Evolutionary conservation across 2,888 invertebrate genomes (phyloP), one percentile per base, ranked within the genome.

Genomic region (Troides oblongomaculatus): DNA sequence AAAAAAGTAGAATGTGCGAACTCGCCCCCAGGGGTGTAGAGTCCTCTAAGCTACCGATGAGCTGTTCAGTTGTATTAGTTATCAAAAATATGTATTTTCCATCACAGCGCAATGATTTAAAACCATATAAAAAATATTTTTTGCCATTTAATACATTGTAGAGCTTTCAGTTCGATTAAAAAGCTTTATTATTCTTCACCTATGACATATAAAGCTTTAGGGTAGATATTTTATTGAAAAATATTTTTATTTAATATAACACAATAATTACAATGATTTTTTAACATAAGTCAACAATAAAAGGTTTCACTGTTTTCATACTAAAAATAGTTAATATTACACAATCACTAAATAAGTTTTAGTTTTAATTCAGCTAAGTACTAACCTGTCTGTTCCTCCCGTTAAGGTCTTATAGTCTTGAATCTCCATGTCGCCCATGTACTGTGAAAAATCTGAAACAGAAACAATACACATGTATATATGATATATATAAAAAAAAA

Each of bases 401-500:
- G 88, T 75, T 76, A 91, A 81, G 60, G 80, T 74, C 75, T 89
- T 90, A 79, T 83, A 92, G 75, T 91, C 91, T 79, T 89, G 86
- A 77, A 92, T 83, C 74, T 92, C 91, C 89, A 92, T 89, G 75
- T 92, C 92, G 69, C 86, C 91, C 79, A 91, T 89, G 75, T 87
- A 91, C 79, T 90, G 90, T 76, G 89, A 84, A 80, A 89, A 92
- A 88, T 87, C 92, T 92, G 89, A 5, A 56, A 68, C 25, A 3
- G 30, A 63, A 63, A 39, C 50, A 53, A 18, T 18, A 21, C 8
- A 63, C 1, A 50, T 23, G 18, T 30, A 30, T 30, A 30, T 30
- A 50, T 18, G 0, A n/a, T 14, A 12, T 46, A 14, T 12, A 12
- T 12, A 12, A 46, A 2, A 14, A 12, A 46, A 12, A 46, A 46